Base-by-base conservation (phyloP, 2,888 invertebrate genomes). In the Caradrina clavipalpis region DNA sequence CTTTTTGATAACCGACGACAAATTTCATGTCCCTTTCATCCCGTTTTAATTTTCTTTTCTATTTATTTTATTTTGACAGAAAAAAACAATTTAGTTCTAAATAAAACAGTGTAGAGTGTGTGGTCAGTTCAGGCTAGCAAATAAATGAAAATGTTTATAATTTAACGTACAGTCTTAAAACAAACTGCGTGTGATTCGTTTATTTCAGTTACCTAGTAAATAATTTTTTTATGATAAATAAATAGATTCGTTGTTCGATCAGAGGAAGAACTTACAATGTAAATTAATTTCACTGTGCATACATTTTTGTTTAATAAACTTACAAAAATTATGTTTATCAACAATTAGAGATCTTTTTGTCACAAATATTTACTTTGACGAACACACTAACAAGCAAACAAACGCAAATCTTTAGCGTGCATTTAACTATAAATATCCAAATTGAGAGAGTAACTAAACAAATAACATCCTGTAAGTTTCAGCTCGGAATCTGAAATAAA, bases 401-500 rank as follows among this genome's bases (percentile, higher is more conserved):
- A 35, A 10, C 17, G 22, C 8, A 59, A 73, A 59, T 11, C 39
- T 45, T 49, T n/a, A 26, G 42, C 50, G 10, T 39, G 22, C n/a
- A 21, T 56, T 69, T 55, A 57, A 21, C 62, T 81, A 84, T 73
- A 76, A 80, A 78, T 82, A 86, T 65, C 49, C 47, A 49, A 67
- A 78, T 78, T 74, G 58, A 56, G 73, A 59, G 71, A 54, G 54
- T 55, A 66, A 67, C 61, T 59, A 78, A 82, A 84, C 71, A 84
- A 85, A 86, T 73, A 87, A 86, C 80, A 84, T 85, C 83, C 86
- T 76, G 81, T 61, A 61, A 63, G 73, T 74, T 69, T 62, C 59
- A 35, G 58, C 35, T 51, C 54, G 35, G 53, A 49, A 26, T 53
- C 63, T 73, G 61, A 81, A 83, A 83, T 83, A 76, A 74, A 80